These are phyloP conservation scores for Agapornis roseicollis DNA, from an alignment of 2,113 vertebrate species.

Conservation along the genomic window DNA sequence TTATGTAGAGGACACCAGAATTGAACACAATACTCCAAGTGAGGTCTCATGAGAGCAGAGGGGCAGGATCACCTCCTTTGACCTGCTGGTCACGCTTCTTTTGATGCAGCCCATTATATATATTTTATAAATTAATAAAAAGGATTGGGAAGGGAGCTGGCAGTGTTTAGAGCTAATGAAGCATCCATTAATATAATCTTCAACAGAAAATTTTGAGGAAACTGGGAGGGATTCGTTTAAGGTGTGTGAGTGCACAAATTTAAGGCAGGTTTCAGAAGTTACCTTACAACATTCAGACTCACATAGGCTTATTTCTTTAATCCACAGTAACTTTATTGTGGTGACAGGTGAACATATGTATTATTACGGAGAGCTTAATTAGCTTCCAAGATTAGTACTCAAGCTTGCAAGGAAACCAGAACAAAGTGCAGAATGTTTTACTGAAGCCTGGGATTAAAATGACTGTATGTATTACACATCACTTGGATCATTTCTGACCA, in stretches of 20 bases:
- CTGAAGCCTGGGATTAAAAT: not conserved
- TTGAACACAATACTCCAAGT: too few species aligned
- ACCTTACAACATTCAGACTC: not conserved
- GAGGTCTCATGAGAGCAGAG: too few species aligned
- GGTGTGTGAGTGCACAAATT: not conserved
- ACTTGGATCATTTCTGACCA: not conserved
- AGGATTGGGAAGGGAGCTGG: not conserved
- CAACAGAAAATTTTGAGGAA: not conserved
- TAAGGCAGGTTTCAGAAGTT: not conserved
- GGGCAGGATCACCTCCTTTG: too few species aligned
- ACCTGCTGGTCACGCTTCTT: too few species aligned
- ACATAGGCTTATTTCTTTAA: not conserved
- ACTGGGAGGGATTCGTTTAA: not conserved
- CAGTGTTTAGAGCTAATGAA: not conserved
- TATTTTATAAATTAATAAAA: not conserved
- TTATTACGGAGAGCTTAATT: not conserved
- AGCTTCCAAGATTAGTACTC: not conserved
- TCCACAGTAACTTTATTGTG: not conserved
- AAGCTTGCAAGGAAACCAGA: not conserved
- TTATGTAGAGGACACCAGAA: too few species aligned
- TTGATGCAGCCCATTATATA: too few species aligned
- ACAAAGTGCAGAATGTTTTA: not conserved
- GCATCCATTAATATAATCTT: not conserved
- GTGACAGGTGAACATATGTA: not conserved
- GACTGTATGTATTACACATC: rapidly evolving